These are phyloP conservation scores for Natrix natrix DNA, from an alignment of 2,797 vertebrate species.

Conservation along the genomic window DNA sequence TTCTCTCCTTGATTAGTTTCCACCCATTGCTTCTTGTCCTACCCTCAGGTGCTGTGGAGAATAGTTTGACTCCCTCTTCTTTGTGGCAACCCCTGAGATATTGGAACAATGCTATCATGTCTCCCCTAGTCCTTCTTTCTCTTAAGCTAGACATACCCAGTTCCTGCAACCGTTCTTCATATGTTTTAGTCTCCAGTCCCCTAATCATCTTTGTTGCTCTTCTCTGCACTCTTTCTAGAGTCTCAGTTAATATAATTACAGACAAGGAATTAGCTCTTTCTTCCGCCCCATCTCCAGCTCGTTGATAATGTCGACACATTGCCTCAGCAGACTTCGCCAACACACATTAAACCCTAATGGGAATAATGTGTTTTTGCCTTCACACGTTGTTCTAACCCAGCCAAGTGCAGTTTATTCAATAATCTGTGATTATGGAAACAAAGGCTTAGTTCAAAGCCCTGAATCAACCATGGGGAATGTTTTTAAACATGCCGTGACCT, in stretches of 20 bases:
- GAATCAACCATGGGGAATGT: background rate
- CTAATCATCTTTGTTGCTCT: no score
- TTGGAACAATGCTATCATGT: no score
- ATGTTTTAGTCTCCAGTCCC: no score
- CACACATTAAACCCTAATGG: background rate
- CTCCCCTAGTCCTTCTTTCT: no score
- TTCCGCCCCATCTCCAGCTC: background rate
- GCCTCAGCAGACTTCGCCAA: background rate
- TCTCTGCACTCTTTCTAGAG: no score
- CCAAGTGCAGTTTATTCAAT: background rate
- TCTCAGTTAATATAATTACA: background rate
- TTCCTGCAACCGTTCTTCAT: no score
- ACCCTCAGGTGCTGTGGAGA: no score
- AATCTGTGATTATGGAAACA: background rate
- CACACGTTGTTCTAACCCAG: background rate
- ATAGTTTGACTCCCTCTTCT: no score
- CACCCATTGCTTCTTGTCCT: no score
- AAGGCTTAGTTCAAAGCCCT: background rate
- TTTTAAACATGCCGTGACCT: background rate
- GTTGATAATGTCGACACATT: background rate
- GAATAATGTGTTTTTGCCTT: background rate
- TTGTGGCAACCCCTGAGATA: no score
- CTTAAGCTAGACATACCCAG: no score
- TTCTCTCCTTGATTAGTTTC: no score
- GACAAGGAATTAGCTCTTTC: background rate